These are phyloP conservation scores for Atta texana DNA, from an alignment of 1,140 invertebrate genomes.

Conservation along the genomic window DNA sequence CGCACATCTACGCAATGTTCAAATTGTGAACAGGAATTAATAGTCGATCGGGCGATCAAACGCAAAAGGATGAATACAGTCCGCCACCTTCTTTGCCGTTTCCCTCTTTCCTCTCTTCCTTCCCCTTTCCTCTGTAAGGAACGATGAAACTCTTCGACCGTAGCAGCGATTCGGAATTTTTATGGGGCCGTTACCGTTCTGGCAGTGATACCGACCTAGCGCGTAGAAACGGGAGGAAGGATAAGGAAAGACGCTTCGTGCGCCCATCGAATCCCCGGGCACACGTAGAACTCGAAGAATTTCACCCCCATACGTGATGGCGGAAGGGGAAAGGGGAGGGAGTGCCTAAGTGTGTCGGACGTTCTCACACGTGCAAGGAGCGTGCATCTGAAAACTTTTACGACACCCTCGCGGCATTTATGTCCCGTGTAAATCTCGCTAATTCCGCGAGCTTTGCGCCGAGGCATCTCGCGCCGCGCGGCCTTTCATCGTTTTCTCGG, in stretches of 20 bases:
- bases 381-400: conserved; percentile 81
- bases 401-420: conserved; percentile 82
- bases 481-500: conserved; percentile 70
- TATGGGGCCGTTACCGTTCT: conserved; percentile 81
- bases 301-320: conserved; percentile 51
- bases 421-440: conserved; percentile 84
- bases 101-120: background rate
- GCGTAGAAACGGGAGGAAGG: conserved; percentile 28
- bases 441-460: conserved; percentile 79
- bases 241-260: conserved; percentile 67
- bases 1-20: conserved; percentile 20
- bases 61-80: conserved; percentile 39
- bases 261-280: conserved; percentile 70
- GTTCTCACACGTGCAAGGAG: conserved; percentile 39
- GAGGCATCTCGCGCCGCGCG: conserved; percentile 56
- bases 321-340: background rate
- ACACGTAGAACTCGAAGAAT: conserved; percentile 64
- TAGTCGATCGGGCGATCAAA: conserved; percentile 50
- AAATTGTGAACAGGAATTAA: conserved; percentile 36
- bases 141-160: conserved; percentile 78
- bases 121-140: conserved; percentile 34
- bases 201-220: conserved; percentile 68
- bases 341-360: conserved; percentile 33
- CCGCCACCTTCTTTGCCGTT: background rate
- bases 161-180: conserved; percentile 81